A percentile compares a stretch with the other conserved stretches of the same genome.
phyloP scores from a whole-genome alignment of 2,888 invertebrate species.

The Caenorhabditis parvicauda region DNA sequence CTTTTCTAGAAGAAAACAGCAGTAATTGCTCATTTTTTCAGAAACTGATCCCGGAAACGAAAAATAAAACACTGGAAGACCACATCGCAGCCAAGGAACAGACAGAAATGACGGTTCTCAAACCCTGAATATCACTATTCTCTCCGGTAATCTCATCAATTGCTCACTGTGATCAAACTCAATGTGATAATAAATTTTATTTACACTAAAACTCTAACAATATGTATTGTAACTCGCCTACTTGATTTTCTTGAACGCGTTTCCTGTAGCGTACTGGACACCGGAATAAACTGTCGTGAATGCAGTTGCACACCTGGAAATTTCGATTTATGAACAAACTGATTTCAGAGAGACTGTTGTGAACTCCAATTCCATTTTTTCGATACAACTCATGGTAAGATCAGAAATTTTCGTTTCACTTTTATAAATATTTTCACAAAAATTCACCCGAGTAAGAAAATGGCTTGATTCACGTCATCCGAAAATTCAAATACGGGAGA shows the following conservation, averaged over 20 bases:
- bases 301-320: slow-evolving; percentile 47
- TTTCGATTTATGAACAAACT: background rate
- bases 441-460: slow-evolving; percentile 73
- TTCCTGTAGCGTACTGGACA: slow-evolving; percentile 55
- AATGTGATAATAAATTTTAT: too few relatives aligned
- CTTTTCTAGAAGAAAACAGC: too few relatives aligned
- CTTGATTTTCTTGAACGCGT: slow-evolving; percentile 47
- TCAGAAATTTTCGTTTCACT: background rate
- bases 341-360: background rate
- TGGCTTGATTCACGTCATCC: slow-evolving; percentile 58
- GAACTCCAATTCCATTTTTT: slow-evolving; percentile 1
- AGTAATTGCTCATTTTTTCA: too few relatives aligned
- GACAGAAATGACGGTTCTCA: too few relatives aligned
- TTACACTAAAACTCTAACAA: too few relatives aligned
- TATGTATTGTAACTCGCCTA: too few relatives aligned
- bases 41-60: slow-evolving; percentile 23
- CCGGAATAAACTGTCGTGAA: slow-evolving; percentile 58
- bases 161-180: too few relatives aligned
- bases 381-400: slow-evolving; percentile 7
- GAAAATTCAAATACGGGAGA: slow-evolving; percentile 86
- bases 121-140: too few relatives aligned
- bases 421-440: background rate
- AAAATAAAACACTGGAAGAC: slow-evolving; percentile 25
- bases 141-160: too few relatives aligned
- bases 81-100: too few relatives aligned